Evolutionary conservation across 2,113 vertebrate genomes (phyloP), one percentile per base, ranked within the genome.

Genomic region (Catharus fuscescens): DNA sequence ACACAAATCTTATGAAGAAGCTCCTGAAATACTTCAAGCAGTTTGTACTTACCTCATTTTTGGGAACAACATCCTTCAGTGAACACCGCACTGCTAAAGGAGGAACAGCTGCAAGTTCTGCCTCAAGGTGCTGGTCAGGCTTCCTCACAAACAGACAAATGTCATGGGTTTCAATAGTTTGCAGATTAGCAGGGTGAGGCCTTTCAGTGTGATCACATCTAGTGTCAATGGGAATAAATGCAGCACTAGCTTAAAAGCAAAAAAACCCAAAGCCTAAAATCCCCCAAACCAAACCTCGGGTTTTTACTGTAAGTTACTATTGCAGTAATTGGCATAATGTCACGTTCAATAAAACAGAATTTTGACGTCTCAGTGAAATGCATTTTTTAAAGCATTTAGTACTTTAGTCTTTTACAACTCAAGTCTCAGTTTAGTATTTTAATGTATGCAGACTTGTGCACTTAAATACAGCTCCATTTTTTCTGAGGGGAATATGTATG

Each of bases 21-120:
- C 3, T 61, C 34, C 24, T 38, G 14, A 45, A 93, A 56, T 8
- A 71, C 11, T 34, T 65, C 29, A 34, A 57, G 36, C 6, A 42
- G 42, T 20, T 76, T 70, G 76, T 60, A 97, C 98, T 98, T 97
- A 99, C 99, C 91, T 97, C 96, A 90, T 98, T 97, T 90, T 97
- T 98, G 52, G 99, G 99, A 95, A 99, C 97, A 62, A 99, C 94
- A 96, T 98, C 98, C 91, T 99, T 99, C 66, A 99, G 71, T 15
- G 98, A 98, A 92, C 99, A 99, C 57, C 36, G 97, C 44, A 99
- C 66, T 44, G 99, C 99, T 96, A 98, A 98, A 52, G 98, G 98
- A 88, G 96, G 94, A 96, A 98, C 66, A 13, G 65, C 59, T 57
- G 84, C 66, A 81, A 99, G 90, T 25, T 98, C 96, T 57, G 59